Percentiles rank a stretch among this genome's conserved stretches.
These are phyloP conservation scores for Frieseomelitta varia DNA, from an alignment of 1,140 invertebrate genomes.

Conservation along the genomic window DNA sequence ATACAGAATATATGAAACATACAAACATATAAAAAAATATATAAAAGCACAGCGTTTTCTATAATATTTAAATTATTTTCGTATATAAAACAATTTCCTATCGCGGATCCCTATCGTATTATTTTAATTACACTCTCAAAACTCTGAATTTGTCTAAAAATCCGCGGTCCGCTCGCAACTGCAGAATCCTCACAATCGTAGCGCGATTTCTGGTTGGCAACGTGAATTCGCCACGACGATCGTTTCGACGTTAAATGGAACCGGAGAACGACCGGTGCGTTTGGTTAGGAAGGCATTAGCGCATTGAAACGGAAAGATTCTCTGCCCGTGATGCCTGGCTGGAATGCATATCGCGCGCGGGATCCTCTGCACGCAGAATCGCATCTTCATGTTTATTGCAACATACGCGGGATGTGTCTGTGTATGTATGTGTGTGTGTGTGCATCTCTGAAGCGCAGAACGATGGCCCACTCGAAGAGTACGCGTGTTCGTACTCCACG, in stretches of 20 bases:
- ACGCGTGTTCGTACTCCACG: conserved; percentile 45
- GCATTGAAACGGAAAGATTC: conserved; percentile 33
- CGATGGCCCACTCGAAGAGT: conserved; percentile 49
- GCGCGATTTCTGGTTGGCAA: too few species aligned
- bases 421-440: not conserved
- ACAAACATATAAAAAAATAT: too few species aligned
- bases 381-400: conserved; percentile 22
- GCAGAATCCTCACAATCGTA: not conserved
- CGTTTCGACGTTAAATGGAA: not conserved
- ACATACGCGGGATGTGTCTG: not conserved
- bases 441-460: conserved; percentile 21
- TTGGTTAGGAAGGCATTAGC: not conserved
- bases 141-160: too few species aligned
- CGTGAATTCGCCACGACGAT: not conserved
- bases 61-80: too few species aligned
- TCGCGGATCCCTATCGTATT: too few species aligned
- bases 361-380: conserved; percentile 7
- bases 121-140: too few species aligned
- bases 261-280: not conserved
- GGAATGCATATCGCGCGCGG: conserved; percentile 23
- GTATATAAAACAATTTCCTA: too few species aligned
- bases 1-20: too few species aligned
- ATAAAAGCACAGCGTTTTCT: too few species aligned
- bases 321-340: not conserved
- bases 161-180: too few species aligned